Conservation (phyloP, 2,797 vertebrate genomes). For the Phrynocephalus vlangalii region DNA sequence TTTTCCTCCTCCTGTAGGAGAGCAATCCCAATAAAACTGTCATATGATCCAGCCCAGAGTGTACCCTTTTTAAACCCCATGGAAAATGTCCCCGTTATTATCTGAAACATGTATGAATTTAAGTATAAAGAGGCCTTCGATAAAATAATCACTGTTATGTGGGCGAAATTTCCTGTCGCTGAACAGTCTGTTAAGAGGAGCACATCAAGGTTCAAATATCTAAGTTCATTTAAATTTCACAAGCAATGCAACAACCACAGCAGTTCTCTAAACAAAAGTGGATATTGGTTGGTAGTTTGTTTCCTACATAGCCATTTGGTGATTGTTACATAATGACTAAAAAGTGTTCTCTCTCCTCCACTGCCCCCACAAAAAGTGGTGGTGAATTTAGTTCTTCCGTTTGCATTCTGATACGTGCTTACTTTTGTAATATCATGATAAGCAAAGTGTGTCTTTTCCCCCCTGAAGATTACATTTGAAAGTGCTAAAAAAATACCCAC, state of each 20-base stretch:
- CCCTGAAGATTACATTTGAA: conserved; percentile 47
- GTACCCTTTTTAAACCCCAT: not conserved
- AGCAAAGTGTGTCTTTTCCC: not conserved
- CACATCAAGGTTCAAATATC: not conserved
- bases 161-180: not conserved
- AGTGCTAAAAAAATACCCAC: conserved; percentile 28
- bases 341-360: not conserved
- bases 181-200: not conserved
- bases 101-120: not conserved
- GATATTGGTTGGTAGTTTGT: not conserved
- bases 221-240: not conserved
- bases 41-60: not conserved
- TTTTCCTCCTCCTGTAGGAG: not conserved
- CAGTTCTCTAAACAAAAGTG: not conserved
- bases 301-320: not conserved
- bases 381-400: conserved; percentile 1
- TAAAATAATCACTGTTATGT: not conserved
- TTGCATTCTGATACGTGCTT: conserved; percentile 7
- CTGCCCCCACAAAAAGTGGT: not conserved
- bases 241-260: conserved; percentile 14
- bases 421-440: not conserved
- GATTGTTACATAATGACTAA: not conserved
- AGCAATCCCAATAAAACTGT: not conserved
- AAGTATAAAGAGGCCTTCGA: not conserved
- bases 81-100: not conserved